These are phyloP conservation scores for Sebastes minor DNA, from an alignment of 2,797 vertebrate species.

Conservation along the genomic window DNA sequence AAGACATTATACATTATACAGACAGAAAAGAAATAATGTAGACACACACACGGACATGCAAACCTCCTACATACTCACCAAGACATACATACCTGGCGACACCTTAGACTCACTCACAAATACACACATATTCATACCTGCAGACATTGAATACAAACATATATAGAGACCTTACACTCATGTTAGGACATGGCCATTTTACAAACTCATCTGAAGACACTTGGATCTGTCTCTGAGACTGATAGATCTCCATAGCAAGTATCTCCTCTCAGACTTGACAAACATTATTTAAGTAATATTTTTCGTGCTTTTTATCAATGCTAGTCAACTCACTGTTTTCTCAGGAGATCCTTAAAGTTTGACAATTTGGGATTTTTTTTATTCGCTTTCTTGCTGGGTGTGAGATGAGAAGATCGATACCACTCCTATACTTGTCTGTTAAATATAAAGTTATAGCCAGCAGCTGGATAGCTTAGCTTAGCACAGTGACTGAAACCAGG, in stretches of 20 bases:
- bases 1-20: constrained; percentile 16
- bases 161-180: constrained; percentile 74
- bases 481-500: not conserved
- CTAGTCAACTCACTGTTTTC: not conserved
- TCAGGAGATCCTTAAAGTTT: not conserved
- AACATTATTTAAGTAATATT: not conserved
- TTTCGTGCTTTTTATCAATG: not conserved
- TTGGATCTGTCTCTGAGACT: not conserved
- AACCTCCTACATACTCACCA: constrained; percentile 78
- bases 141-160: constrained; percentile 80
- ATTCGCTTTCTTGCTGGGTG: not conserved
- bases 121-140: constrained; percentile 83
- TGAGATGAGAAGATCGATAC: not conserved
- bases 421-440: not conserved
- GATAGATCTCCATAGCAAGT: not conserved
- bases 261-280: not conserved
- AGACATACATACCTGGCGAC: constrained; percentile 81
- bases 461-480: not conserved
- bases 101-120: constrained; percentile 82
- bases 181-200: constrained; percentile 36
- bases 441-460: not conserved
- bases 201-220: constrained; percentile 46
- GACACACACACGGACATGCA: constrained; percentile 64
- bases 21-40: constrained; percentile 42
- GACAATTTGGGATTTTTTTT: not conserved